Conservation (phyloP, 2,113 vertebrate species). For the Holacanthus passer region DNA sequence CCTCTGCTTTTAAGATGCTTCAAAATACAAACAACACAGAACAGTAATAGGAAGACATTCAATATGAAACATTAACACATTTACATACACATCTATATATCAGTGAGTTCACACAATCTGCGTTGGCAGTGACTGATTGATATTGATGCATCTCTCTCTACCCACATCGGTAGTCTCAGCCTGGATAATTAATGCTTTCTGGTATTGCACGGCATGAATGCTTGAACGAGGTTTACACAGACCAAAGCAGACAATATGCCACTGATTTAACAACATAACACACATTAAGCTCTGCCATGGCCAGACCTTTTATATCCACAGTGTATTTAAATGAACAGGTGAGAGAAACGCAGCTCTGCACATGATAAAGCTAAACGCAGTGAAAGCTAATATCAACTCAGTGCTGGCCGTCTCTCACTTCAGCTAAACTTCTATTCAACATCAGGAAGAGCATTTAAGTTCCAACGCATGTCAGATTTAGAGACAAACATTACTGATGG, state of each 20-base stretch:
- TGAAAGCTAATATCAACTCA: slow-evolving; percentile 12
- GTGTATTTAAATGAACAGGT: slow-evolving; percentile 30
- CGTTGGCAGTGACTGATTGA: slow-evolving; percentile 13
- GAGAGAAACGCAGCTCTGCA: slow-evolving; percentile 20
- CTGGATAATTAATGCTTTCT: slow-evolving; percentile 35
- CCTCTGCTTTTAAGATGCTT: slow-evolving; percentile 38
- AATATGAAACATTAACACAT: slow-evolving; percentile 71
- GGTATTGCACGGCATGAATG: slow-evolving; percentile 32
- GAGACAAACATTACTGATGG: slow-evolving; percentile 47
- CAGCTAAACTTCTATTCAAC: slow-evolving; percentile 12
- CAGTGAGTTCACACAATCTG: slow-evolving; percentile 31
- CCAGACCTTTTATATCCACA: slow-evolving; percentile 37
- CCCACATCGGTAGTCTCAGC: slow-evolving; percentile 3
- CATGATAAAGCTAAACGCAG: background rate
- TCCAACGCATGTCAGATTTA: slow-evolving; percentile 15
- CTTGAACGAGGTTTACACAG: slow-evolving; percentile 32
- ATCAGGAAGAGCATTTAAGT: slow-evolving; percentile 3
- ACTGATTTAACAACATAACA: slow-evolving; percentile 37
- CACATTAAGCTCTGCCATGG: slow-evolving; percentile 31
- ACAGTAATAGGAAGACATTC: slow-evolving; percentile 74
- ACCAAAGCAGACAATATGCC: slow-evolving; percentile 40
- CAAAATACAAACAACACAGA: slow-evolving; percentile 56
- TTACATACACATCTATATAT: slow-evolving; percentile 69
- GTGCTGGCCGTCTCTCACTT: background rate
- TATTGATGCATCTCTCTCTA: slow-evolving; percentile 52